Percentiles rank a stretch among this genome's conserved stretches.
Evolutionary conservation across 2,797 vertebrate species (phyloP).

Genomic region (Mallotus villosus): DNA sequence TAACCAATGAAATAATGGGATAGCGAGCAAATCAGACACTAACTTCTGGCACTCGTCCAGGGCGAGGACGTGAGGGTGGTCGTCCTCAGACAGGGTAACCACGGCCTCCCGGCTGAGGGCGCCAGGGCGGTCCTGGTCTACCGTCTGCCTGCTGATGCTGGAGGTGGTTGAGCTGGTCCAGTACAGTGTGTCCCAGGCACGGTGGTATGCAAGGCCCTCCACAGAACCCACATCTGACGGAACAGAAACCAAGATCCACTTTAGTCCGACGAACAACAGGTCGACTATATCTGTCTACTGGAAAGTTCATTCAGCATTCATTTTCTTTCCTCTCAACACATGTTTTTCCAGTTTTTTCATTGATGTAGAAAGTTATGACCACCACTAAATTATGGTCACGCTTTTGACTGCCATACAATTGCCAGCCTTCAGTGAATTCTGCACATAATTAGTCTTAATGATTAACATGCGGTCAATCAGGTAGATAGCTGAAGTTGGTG

Average conservation of each 20-base stretch:
- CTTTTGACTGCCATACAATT: not conserved
- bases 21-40: conserved; percentile 43
- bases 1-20: not conserved
- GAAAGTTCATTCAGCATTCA: not conserved
- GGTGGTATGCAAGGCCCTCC: conserved; percentile 94
- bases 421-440: not conserved
- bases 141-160: conserved; percentile 89
- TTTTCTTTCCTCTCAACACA: not conserved
- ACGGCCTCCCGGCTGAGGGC: conserved; percentile 86
- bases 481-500: conserved; percentile 35
- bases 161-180: conserved; percentile 98
- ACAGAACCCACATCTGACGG: conserved; percentile 92
- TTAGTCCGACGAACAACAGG: not conserved
- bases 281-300: too few relatives aligned
- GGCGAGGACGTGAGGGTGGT: conserved; percentile 91
- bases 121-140: conserved; percentile 82
- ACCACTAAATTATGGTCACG: not conserved
- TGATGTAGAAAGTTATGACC: not conserved
- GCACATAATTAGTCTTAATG: conserved; percentile 44
- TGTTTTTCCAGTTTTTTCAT: not conserved
- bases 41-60: conserved; percentile 97
- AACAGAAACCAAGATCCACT: conserved; percentile 16
- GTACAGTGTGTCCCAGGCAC: conserved; percentile 91
- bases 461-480: conserved; percentile 42
- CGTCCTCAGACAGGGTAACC: conserved; percentile 92